Percentiles rank a stretch among this genome's conserved stretches.
Conservation (phyloP, 2,797 vertebrate species). For the Poecilia picta region DNA sequence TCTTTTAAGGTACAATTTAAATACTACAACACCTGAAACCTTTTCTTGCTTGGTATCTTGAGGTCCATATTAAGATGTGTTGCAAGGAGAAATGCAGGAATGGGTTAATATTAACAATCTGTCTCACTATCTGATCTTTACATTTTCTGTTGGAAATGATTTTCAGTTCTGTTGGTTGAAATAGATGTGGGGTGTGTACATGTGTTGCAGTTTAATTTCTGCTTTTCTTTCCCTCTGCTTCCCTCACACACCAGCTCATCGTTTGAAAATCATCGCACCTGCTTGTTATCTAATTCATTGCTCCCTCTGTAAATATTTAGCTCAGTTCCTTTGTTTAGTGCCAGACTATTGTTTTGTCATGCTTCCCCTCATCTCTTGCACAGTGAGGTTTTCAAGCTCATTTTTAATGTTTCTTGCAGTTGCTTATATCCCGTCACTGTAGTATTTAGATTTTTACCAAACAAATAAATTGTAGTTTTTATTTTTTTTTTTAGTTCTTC, state of each 20-base stretch:
- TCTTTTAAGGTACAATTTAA: not conserved
- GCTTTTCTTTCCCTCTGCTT: not conserved
- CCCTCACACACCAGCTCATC: not conserved
- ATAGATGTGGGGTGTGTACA: not conserved
- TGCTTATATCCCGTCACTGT: not conserved
- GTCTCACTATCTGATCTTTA: not conserved
- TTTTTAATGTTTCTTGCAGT: not conserved
- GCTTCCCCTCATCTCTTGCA: not conserved
- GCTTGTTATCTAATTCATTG: constrained; percentile 5
- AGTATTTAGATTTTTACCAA: not conserved
- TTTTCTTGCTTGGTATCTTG: not conserved
- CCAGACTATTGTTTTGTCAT: not conserved
- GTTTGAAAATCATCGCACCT: constrained; percentile 3
- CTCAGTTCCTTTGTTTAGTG: constrained; percentile 3
- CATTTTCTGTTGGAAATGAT: not conserved
- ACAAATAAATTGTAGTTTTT: not conserved
- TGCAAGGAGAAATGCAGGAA: not conserved
- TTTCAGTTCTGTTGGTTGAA: not conserved
- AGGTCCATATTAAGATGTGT: not conserved
- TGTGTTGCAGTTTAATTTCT: not conserved
- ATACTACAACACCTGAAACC: too few relatives aligned
- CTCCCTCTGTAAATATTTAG: constrained; percentile 7
- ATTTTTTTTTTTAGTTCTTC: not conserved
- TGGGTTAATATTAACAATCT: not conserved
- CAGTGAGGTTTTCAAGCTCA: not conserved